These are phyloP conservation scores for Salpingus planirostris DNA, from an alignment of 2,888 invertebrate genomes.

Conservation along the genomic window DNA sequence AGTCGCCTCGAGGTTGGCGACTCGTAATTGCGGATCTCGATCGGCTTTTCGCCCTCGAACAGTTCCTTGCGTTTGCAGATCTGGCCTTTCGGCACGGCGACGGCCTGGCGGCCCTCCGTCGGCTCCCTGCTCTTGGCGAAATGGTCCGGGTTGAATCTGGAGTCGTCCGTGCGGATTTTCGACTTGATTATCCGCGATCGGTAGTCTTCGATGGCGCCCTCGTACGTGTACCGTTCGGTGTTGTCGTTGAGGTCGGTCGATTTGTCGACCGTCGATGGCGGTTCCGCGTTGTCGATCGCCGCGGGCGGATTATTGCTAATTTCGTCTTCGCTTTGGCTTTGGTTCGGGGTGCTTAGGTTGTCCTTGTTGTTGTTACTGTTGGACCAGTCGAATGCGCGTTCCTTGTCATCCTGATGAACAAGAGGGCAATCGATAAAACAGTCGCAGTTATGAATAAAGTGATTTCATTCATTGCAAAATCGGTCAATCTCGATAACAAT, in stretches of 20 bases:
- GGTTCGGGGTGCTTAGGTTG: conserved; percentile 29
- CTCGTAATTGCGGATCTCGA: conserved; percentile 41
- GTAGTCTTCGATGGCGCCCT: conserved; percentile 80
- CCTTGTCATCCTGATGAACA: conserved; percentile 30
- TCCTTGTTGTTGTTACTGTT: conserved; percentile 32
- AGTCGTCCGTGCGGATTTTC: conserved; percentile 35
- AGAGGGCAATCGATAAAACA: no score
- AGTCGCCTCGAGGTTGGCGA: conserved; percentile 43
- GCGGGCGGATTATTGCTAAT: conserved; percentile 16
- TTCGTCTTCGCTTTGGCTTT: conserved; percentile 36
- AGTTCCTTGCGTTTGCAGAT: conserved; percentile 74
- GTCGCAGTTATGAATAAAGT: no score
- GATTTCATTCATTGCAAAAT: no score
- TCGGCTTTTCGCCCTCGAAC: conserved; percentile 61
- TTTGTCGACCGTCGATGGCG: not conserved
- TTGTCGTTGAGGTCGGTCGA: conserved; percentile 38
- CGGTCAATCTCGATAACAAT: no score
- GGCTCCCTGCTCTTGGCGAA: conserved; percentile 30
- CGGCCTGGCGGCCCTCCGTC: conserved; percentile 29
- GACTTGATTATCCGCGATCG: conserved; percentile 65
- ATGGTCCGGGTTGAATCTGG: conserved; percentile 26
- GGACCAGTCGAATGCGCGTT: no score
- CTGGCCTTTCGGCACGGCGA: conserved; percentile 63
- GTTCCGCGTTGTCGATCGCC: not conserved
- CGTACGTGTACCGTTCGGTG: conserved; percentile 76